These are phyloP conservation scores for Branchellion lobata DNA, from an alignment of 2,888 invertebrate genomes.

Conservation along the genomic window DNA sequence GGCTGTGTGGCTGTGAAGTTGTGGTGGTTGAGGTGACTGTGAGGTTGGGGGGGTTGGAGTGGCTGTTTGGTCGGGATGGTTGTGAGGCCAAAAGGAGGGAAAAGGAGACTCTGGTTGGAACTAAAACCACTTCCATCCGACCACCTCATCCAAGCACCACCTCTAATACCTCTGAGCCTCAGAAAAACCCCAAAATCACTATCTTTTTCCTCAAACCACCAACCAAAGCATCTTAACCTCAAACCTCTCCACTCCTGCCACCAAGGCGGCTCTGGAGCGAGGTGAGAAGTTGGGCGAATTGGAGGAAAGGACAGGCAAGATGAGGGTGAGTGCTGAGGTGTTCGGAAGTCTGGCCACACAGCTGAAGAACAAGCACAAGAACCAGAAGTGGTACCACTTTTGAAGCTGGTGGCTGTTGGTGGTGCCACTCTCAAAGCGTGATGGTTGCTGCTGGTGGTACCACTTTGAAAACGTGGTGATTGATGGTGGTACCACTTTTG, in stretches of 20 bases:
- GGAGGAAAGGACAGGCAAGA: slow-evolving; percentile 7
- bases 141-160: no score
- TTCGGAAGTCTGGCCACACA: slow-evolving; percentile 4
- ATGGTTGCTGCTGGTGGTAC: no score
- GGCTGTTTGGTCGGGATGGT: not conserved
- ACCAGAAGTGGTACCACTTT: slow-evolving; percentile 35
- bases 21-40: not conserved
- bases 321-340: slow-evolving; percentile 1
- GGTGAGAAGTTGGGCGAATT: slow-evolving; percentile 36
- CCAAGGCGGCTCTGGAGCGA: slow-evolving; percentile 32
- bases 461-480: no score
- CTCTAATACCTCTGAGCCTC: no score
- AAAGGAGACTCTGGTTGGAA: not conserved
- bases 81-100: not conserved
- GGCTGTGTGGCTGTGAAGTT: not conserved
- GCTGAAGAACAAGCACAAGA: slow-evolving; percentile 28
- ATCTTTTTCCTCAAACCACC: not conserved
- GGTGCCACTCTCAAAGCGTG: not conserved
- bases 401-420: not conserved
- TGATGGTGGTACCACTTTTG: no score
- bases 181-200: no score
- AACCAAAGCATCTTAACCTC: not conserved
- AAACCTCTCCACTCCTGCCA: not conserved
- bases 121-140: no score
- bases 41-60: not conserved